Conservation (phyloP, 2,797 vertebrate species). For the Cryptoprocta ferox region DNA sequence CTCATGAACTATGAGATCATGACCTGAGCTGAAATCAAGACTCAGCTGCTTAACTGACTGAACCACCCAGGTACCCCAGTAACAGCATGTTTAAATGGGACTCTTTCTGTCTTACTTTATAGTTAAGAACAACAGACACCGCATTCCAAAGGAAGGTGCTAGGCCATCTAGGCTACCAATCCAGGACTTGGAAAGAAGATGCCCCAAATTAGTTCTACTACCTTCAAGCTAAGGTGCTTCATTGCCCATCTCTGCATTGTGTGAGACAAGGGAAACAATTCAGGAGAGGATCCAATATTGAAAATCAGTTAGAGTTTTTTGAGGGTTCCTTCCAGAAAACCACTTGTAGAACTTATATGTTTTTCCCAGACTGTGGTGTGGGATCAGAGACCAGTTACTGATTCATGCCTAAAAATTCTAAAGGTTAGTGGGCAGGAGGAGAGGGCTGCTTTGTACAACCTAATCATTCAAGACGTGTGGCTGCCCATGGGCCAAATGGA, state of each 20-base stretch:
- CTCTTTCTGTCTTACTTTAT: neutral
- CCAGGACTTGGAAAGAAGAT: neutral
- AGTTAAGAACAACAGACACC: neutral
- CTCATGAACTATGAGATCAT: too few species aligned
- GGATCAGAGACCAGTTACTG: neutral
- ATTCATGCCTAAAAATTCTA: neutral
- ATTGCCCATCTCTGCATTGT: neutral
- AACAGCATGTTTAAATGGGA: neutral
- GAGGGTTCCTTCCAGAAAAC: neutral
- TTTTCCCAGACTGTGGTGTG: neutral
- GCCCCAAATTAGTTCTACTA: neutral
- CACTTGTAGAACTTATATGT: neutral
- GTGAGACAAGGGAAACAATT: neutral
- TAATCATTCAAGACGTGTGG: neutral
- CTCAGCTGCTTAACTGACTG: too few species aligned
- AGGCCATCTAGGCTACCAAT: neutral
- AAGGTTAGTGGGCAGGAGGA: neutral
- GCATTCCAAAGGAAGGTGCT: neutral
- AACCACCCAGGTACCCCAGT: neutral
- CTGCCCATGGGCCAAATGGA: neutral
- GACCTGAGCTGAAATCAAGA: too few species aligned
- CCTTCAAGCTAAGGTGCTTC: neutral
- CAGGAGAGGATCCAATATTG: neutral
- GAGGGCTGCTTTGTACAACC: neutral
- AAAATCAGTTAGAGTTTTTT: neutral